These are phyloP conservation scores for Burhinus bistriatus DNA, from an alignment of 2,113 vertebrate genomes.

Conservation along the genomic window DNA sequence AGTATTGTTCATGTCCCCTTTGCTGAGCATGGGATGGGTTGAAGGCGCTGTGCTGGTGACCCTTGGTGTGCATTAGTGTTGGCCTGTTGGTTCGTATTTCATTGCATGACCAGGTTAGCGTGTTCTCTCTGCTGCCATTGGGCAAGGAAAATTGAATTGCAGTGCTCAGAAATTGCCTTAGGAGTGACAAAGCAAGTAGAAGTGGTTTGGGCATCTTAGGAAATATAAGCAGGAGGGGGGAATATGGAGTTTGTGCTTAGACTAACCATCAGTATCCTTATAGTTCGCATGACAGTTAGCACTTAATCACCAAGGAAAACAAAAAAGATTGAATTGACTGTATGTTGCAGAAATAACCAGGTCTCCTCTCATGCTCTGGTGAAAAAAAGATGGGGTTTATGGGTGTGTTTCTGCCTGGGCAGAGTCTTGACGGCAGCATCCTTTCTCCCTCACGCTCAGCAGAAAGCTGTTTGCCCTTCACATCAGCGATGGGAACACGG, in stretches of 20 bases:
- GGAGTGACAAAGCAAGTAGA: neutral
- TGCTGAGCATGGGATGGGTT: neutral
- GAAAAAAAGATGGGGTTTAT: neutral
- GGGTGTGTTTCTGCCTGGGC: neutral
- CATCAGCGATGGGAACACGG: accelerated
- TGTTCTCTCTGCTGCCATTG: neutral
- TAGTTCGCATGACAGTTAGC: accelerated
- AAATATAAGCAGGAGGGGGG: neutral
- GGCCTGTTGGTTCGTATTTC: neutral
- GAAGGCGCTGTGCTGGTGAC: neutral
- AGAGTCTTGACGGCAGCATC: neutral
- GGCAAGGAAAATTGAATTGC: neutral
- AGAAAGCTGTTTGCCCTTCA: neutral
- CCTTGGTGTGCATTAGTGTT: neutral
- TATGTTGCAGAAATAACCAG: neutral
- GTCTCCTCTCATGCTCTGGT: neutral
- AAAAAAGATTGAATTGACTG: neutral
- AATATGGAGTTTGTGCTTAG: neutral
- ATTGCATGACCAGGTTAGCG: neutral
- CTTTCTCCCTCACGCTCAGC: neutral
- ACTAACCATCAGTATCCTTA: neutral
- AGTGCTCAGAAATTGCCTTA: neutral
- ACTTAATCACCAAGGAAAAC: neutral
- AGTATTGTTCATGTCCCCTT: neutral
- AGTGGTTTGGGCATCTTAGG: neutral